Percentiles rank a stretch among this genome's conserved stretches.
phyloP scores from a whole-genome alignment of 2,888 invertebrate genomes.

The Megamerina dolium region DNA sequence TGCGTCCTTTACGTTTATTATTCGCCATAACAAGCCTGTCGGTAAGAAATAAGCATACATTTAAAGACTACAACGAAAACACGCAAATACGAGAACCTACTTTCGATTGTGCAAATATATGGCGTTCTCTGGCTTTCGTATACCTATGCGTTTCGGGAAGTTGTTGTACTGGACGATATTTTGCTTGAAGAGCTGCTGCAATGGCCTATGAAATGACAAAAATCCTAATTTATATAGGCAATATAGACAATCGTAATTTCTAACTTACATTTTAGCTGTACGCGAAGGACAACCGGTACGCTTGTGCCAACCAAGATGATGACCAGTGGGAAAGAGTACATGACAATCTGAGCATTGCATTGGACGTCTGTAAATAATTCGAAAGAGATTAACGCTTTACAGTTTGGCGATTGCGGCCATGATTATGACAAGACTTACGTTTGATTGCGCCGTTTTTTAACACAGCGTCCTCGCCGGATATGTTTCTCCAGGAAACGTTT shows the following conservation, averaged over 20 bases:
- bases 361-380: slow-evolving; percentile 35
- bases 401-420: not conserved
- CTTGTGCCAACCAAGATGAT: slow-evolving; percentile 48
- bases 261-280: slow-evolving; percentile 42
- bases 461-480: slow-evolving; percentile 45
- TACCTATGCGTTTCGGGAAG: slow-evolving; percentile 38
- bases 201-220: slow-evolving; percentile 29
- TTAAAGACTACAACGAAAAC: not conserved
- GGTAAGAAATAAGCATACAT: not conserved
- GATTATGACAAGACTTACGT: slow-evolving; percentile 35
- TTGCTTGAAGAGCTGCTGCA: slow-evolving; percentile 46
- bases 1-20: slow-evolving; percentile 44
- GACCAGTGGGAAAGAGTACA: slow-evolving; percentile 46
- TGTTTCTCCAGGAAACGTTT: slow-evolving; percentile 48
- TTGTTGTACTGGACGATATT: slow-evolving; percentile 47
- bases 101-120: slow-evolving; percentile 42
- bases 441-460: slow-evolving; percentile 47
- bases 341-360: slow-evolving; percentile 48
- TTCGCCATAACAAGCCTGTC: slow-evolving; percentile 30
- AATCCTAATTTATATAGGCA: not conserved
- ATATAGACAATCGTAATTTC: not conserved
- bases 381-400: too few relatives aligned
- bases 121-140: slow-evolving; percentile 37
- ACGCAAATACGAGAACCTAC: slow-evolving; percentile 24
- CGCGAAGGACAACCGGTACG: slow-evolving; percentile 47